Evolutionary conservation across 1,140 invertebrate species (phyloP).

Genomic region (Bradysia coprophila): DNA sequence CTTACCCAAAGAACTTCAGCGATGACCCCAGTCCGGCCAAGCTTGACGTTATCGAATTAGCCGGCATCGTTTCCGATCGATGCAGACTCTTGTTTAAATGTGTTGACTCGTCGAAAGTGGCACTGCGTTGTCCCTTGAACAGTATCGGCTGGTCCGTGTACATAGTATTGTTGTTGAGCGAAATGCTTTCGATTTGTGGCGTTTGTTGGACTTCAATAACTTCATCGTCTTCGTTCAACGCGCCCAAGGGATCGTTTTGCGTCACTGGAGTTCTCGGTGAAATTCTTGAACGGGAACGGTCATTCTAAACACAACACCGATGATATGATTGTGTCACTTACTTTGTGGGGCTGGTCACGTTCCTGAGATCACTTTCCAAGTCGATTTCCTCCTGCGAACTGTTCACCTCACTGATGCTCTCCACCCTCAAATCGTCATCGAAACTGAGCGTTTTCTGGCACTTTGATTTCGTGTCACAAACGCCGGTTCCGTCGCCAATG

Average conservation of each 20-base stretch:
- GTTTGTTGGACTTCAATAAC: background rate
- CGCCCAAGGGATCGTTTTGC: conserved; percentile 79
- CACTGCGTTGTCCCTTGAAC: conserved; percentile 29
- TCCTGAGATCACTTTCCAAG: conserved; percentile 9
- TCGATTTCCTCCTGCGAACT: conserved; percentile 25
- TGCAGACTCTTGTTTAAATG: conserved; percentile 32
- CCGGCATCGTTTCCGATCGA: conserved; percentile 64
- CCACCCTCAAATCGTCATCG: conserved; percentile 14
- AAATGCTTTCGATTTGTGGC: background rate
- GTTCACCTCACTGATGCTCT: conserved; percentile 6
- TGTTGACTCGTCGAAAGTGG: conserved; percentile 38
- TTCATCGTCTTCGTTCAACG: conserved; percentile 35
- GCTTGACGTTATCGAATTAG: conserved; percentile 50
- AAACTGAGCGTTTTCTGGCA: conserved; percentile 6
- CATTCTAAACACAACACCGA: too few species aligned
- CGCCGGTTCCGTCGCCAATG: background rate
- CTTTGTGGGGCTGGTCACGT: conserved; percentile 25
- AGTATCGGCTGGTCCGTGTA: conserved; percentile 32
- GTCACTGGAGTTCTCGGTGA: conserved; percentile 63
- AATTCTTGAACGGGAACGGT: conserved; percentile 28
- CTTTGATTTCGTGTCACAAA: background rate
- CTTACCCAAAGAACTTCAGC: conserved; percentile 68
- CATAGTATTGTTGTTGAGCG: conserved; percentile 7
- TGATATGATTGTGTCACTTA: too few species aligned
- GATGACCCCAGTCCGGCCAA: conserved; percentile 56